Evolutionary conservation across 2,113 vertebrate species (phyloP).

Genomic region (Lates calcarifer): DNA sequence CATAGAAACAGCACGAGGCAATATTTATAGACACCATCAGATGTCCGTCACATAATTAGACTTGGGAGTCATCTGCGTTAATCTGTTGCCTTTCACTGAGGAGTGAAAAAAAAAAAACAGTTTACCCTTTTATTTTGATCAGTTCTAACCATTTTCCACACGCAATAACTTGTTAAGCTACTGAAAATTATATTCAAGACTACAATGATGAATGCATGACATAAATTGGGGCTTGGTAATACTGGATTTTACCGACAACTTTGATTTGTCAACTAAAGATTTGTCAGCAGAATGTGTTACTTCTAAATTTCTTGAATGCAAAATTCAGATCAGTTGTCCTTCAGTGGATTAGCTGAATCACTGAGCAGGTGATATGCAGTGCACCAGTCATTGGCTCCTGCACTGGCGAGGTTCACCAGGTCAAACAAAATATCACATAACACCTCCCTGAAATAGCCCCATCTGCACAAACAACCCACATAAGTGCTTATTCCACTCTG

Average conservation of each 20-base stretch:
- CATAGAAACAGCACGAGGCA: slow-evolving; percentile 43
- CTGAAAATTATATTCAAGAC: background rate
- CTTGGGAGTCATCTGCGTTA: background rate
- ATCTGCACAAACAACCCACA: slow-evolving; percentile 71
- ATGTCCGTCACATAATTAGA: slow-evolving; percentile 21
- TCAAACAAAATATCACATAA: slow-evolving; percentile 74
- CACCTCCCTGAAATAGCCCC: slow-evolving; percentile 80
- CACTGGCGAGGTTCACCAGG: slow-evolving; percentile 39
- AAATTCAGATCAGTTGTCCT: background rate
- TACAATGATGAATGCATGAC: background rate
- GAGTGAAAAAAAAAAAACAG: background rate
- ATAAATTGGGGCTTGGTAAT: background rate
- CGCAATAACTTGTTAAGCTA: background rate
- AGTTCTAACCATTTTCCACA: background rate
- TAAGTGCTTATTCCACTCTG: slow-evolving; percentile 23
- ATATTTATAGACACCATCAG: slow-evolving; percentile 58
- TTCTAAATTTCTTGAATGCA: slow-evolving; percentile 7
- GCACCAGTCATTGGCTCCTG: slow-evolving; percentile 45
- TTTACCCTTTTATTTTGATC: background rate
- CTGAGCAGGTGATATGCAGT: slow-evolving; percentile 8
- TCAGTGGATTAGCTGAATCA: slow-evolving; percentile 6
- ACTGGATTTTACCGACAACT: background rate
- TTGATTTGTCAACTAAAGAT: too few species aligned
- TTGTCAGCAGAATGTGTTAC: background rate
- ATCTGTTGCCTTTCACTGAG: background rate